These are phyloP conservation scores for Aspiorhynchus laticeps DNA, from an alignment of 2,113 vertebrate genomes.

Conservation along the genomic window DNA sequence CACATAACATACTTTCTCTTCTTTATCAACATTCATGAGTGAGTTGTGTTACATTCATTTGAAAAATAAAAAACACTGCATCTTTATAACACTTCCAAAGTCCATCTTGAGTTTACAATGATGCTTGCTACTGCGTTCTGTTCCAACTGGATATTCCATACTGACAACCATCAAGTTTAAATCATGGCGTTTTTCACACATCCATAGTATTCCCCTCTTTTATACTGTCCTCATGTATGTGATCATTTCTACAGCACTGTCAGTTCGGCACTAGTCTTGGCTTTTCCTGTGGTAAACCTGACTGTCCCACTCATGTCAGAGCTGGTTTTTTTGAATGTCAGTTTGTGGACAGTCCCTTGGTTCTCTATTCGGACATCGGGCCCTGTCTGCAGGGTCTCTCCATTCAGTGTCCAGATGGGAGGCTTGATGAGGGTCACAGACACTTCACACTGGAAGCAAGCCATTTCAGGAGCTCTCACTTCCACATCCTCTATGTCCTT, in stretches of 20 bases:
- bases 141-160: neutral
- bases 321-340: conserved; percentile 71
- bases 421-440: conserved; percentile 70
- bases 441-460: conserved; percentile 76
- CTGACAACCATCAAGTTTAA: neutral
- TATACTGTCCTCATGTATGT: neutral
- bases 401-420: conserved; percentile 78
- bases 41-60: neutral
- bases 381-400: conserved; percentile 65
- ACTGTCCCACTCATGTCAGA: conserved; percentile 74
- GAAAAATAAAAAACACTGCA: neutral
- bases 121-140: neutral
- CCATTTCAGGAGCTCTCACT: conserved; percentile 66
- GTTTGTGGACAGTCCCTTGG: conserved; percentile 71
- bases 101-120: neutral
- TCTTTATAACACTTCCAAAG: neutral
- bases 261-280: conserved; percentile 70
- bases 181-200: neutral
- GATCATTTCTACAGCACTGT: conserved; percentile 53
- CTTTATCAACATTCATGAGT: neutral
- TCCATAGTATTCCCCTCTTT: neutral
- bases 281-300: conserved; percentile 76
- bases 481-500: conserved; percentile 69
- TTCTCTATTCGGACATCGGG: conserved; percentile 68
- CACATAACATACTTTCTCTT: neutral